These are phyloP conservation scores for Lagopus muta DNA, from an alignment of 2,113 vertebrate genomes.

Conservation along the genomic window DNA sequence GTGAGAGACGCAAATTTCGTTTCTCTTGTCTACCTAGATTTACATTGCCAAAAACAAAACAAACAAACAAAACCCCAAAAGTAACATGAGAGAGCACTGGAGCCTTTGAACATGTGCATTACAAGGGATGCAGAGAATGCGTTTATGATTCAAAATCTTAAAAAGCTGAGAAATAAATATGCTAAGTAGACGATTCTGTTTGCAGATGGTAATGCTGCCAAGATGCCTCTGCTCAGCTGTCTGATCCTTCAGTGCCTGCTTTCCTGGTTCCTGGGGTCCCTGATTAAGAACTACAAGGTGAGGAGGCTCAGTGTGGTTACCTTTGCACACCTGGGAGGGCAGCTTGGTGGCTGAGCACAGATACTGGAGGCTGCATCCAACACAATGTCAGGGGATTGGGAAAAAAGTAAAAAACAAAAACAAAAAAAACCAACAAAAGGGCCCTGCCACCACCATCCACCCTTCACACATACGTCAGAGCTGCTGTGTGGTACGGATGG, in stretches of 20 bases:
- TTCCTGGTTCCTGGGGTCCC: conserved; percentile 43
- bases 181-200: conserved; percentile 61
- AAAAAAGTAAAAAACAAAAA: no score
- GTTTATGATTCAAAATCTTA: conserved; percentile 41
- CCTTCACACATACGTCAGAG: not conserved
- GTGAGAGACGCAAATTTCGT: conserved; percentile 42
- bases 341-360: not conserved
- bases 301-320: conserved; percentile 22
- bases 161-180: conserved; percentile 68
- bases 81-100: not conserved
- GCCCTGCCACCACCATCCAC: not conserved
- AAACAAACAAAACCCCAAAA: conserved; percentile 51
- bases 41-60: conserved; percentile 40
- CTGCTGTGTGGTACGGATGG: conserved; percentile 49
- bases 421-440: not conserved
- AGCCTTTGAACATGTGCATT: not conserved
- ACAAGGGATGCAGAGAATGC: conserved; percentile 14
- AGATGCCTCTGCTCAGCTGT: conserved; percentile 62
- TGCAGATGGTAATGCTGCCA: conserved; percentile 65
- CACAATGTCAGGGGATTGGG: not conserved
- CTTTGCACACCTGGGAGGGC: conserved; percentile 22
- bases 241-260: conserved; percentile 51
- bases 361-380: not conserved
- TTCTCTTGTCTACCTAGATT: conserved; percentile 56
- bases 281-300: conserved; percentile 54